Evolutionary conservation across 1,140 invertebrate species (phyloP), one percentile per base, ranked within the genome.

Genomic region (Coboldia fuscipes): DNA sequence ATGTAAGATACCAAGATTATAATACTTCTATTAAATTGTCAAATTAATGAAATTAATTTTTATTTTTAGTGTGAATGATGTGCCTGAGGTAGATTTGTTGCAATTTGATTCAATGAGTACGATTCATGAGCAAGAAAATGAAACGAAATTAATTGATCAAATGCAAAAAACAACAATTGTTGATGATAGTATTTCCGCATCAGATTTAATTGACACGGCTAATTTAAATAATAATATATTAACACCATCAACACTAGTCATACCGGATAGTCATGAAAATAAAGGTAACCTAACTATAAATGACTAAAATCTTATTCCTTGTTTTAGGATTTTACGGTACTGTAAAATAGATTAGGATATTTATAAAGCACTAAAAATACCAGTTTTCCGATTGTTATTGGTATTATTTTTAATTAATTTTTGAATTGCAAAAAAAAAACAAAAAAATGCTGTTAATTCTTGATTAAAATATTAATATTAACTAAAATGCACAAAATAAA

Each of bases 221-320:
- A 38, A 41, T 46, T 45, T 50, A 32, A 53, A 54, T 41, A 54
- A 51, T 36, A 54, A 54, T 36, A 51, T 54, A 44, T 42, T 51
- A 40, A 51, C 51, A 32, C 43, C 45, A 41, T 46, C 50, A 50
- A 54, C 46, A 42, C 51, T 54, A 54, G 51, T 54, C 51, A 54
- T 46, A 51, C 48, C 51, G 41, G 51, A 54, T 54, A 54, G 51
- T 54, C 51, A 54, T 46, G 51, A 54, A 42, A 54, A 47, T 50
- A 51, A 48, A 54, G 51, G 51, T 54, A 36, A 12, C n/a, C 16
- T 30, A 33, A 16, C 6, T 23, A 7, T 23, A 7, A 23, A 23
- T 12, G 22, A 23, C 22, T 12, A 23, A 23, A 23, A 7, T 23
- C 22, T 23, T 10, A 27, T n/a, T 27, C 24, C n/a, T n/a, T n/a